Conservation (phyloP, 2,797 vertebrate species). For the Echiichthys vipera region DNA sequence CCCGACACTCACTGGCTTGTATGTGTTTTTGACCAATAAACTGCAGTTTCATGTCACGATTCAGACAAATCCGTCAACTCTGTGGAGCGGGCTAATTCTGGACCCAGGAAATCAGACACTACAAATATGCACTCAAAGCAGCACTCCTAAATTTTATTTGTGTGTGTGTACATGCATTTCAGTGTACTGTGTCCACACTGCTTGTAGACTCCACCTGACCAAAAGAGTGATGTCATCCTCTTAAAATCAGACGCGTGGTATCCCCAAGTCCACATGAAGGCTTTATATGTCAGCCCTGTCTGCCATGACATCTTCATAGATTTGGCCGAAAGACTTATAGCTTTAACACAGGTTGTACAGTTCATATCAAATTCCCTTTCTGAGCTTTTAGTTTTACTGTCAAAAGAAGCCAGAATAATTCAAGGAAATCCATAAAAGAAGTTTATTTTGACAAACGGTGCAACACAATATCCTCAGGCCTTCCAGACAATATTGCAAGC, state of each 20-base stretch:
- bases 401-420: slow-evolving; percentile 57
- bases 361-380: slow-evolving; percentile 48
- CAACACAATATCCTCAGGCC: slow-evolving; percentile 46
- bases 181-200: not conserved
- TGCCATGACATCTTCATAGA: slow-evolving; percentile 62
- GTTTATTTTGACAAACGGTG: slow-evolving; percentile 63
- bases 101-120: too few species aligned
- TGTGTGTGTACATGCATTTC: not conserved
- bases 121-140: not conserved
- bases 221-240: slow-evolving; percentile 48
- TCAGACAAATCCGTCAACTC: too few species aligned
- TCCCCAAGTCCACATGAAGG: slow-evolving; percentile 2
- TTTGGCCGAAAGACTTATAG: slow-evolving; percentile 50
- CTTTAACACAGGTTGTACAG: slow-evolving; percentile 46
- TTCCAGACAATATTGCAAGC: slow-evolving; percentile 52
- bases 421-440: slow-evolving; percentile 56
- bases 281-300: slow-evolving; percentile 56
- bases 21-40: too few species aligned
- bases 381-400: slow-evolving; percentile 38
- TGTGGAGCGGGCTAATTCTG: too few species aligned
- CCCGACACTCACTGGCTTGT: too few species aligned
- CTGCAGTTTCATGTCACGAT: too few species aligned
- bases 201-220: slow-evolving; percentile 27
- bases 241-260: slow-evolving; percentile 37
- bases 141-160: not conserved